Percentiles rank a stretch among this genome's conserved stretches.
phyloP scores from a whole-genome alignment of 2,888 invertebrate genomes.

The Apodemia mormo region DNA sequence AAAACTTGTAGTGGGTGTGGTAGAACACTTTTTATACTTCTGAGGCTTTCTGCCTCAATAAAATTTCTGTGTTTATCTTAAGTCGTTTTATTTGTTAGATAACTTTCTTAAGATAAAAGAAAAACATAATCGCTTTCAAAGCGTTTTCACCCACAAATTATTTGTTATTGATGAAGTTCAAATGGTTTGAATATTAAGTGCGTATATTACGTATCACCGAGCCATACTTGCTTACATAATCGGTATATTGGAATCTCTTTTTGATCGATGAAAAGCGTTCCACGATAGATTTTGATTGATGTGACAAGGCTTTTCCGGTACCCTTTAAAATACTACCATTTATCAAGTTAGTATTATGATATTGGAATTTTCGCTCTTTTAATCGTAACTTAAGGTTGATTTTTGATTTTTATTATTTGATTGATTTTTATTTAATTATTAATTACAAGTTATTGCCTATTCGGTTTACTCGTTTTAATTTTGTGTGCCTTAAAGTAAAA shows the following conservation, averaged over 20 bases:
- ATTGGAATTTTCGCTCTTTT: conserved; percentile 17
- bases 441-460: too few species aligned
- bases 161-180: background rate
- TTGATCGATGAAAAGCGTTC: conserved; percentile 57
- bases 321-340: conserved; percentile 37
- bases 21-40: too few species aligned
- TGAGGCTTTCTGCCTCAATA: too few species aligned
- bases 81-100: background rate
- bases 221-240: conserved; percentile 32
- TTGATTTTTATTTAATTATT: background rate
- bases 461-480: too few species aligned
- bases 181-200: conserved; percentile 12
- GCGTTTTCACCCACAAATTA: background rate
- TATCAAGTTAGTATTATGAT: conserved; percentile 29
- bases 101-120: background rate
- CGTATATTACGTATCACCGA: conserved; percentile 5
- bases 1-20: too few species aligned
- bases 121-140: background rate
- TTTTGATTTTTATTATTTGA: too few species aligned
- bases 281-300: conserved; percentile 60
- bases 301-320: conserved; percentile 47
- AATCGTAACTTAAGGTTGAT: background rate
- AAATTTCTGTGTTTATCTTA: too few species aligned
- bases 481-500: too few species aligned
- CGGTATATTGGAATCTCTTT: conserved; percentile 42